phyloP scores from a whole-genome alignment of 2,888 invertebrate species.

The Lumbricus terrestris region DNA sequence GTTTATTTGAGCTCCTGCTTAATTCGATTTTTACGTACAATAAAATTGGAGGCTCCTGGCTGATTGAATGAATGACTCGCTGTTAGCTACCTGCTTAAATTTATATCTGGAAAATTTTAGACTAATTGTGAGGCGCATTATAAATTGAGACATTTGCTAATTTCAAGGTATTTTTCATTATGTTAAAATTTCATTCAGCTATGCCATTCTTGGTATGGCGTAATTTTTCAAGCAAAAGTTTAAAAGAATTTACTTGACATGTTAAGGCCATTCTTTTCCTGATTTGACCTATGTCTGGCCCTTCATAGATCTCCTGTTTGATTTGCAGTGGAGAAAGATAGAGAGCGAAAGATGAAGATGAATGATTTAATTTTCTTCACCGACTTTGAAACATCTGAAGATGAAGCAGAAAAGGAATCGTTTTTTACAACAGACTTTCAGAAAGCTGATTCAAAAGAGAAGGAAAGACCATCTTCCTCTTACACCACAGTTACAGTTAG shows the following conservation, averaged over 20 bases:
- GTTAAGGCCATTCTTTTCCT: background rate
- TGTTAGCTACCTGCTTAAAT: background rate
- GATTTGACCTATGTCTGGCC: background rate
- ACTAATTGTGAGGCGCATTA: background rate
- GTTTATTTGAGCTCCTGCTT: background rate
- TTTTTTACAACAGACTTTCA: background rate
- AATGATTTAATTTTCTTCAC: background rate
- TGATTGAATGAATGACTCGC: no score
- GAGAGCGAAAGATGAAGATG: background rate
- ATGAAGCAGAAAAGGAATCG: background rate
- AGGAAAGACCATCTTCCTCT: background rate
- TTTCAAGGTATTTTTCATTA: background rate
- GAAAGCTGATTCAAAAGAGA: background rate
- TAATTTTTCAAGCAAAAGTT: no score
- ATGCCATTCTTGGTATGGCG: background rate
- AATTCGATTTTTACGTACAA: background rate
- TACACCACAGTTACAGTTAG: slow-evolving; percentile 3
- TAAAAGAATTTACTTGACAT: background rate
- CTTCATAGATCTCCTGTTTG: background rate
- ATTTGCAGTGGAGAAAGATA: background rate
- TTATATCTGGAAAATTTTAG: background rate
- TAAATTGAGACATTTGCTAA: background rate
- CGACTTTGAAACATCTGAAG: background rate
- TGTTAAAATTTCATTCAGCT: background rate
- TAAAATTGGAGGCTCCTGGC: background rate